Base-by-base conservation (phyloP, 2,797 vertebrate genomes). In the Jordanella pulchra region DNA sequence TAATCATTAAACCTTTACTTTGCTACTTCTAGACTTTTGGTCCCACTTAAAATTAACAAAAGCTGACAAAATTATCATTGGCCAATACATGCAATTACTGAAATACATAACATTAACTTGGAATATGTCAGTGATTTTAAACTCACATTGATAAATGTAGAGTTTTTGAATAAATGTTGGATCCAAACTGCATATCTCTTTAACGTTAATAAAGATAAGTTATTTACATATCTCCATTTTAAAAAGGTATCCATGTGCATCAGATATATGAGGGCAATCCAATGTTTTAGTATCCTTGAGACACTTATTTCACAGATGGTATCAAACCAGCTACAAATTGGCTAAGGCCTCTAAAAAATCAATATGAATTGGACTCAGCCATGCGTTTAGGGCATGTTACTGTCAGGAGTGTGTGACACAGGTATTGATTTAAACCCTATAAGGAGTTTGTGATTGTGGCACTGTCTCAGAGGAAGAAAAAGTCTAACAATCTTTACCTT, bases 291-390 rank as follows among this genome's bases (percentile, higher is more conserved):
- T n/a, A 42, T 18, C 18, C 23, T 58, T 3, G 56, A 30, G 27
- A 55, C 44, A 30, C 48, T 27, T 58, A 30, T 30, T 67, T 53
- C 32, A 44, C 45, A 53, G 58, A 65, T 65, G 27, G 21, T 44
- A 21, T 71, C 30, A 67, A 58, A 60, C 27, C 51, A 45, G 45
- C 53, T 32, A 23, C 44, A 68, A 72, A 72, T 48, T 55, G 48
- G 56, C 21, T 14, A 64, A 68, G 39, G 1, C 11, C 47, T 58
- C 39, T 35, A 51, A 6, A 27, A 72, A 61, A 76, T 76, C 58
- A 10, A 65, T 72, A 28, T 28, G 53, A 65, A 60, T 47, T 80
- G 27, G 54, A 53, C 61, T n/a, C 35, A 21, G 65, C 2, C 50
- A 53, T 42, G 28, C 64, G 25, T 27, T 35, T 28, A 35, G 28